Percentiles rank a stretch among this genome's conserved stretches.
phyloP scores from a whole-genome alignment of 2,113 vertebrate species.

The Erythrocercus mccallii region DNA sequence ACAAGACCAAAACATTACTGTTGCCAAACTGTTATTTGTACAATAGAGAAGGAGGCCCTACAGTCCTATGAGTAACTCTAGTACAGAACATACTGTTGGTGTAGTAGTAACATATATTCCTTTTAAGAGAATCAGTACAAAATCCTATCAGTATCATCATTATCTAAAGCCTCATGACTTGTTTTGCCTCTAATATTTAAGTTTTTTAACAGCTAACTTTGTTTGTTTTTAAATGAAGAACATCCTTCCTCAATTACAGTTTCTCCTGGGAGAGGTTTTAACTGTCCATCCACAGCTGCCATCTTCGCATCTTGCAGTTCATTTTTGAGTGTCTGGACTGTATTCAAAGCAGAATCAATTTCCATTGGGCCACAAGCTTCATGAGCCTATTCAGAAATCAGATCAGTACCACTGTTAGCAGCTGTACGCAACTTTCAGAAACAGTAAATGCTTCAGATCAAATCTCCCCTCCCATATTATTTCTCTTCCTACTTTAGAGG shows the following conservation, averaged over 20 bases:
- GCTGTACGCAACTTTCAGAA: background rate
- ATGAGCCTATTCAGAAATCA: constrained; percentile 80
- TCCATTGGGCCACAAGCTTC: constrained; percentile 98
- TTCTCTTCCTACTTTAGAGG: too few relatives aligned
- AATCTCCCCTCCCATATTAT: background rate
- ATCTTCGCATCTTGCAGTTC: constrained; percentile 97
- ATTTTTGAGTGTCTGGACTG: constrained; percentile 90
- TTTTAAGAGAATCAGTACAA: background rate
- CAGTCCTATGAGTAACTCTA: background rate
- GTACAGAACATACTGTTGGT: background rate
- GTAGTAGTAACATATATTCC: background rate
- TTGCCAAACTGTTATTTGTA: background rate
- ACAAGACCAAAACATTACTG: background rate
- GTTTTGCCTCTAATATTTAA: background rate
- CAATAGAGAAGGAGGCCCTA: background rate
- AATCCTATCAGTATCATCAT: background rate
- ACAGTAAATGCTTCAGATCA: background rate
- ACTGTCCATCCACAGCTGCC: constrained; percentile 86
- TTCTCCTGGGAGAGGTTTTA: constrained; percentile 97
- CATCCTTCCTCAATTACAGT: constrained; percentile 75
- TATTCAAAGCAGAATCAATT: constrained; percentile 93
- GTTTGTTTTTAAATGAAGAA: constrained; percentile 43
- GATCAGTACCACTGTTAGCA: background rate
- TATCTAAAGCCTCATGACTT: background rate
- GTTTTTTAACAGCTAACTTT: constrained; percentile 21